These are phyloP conservation scores for Enteromius radiatus DNA, from an alignment of 2,797 vertebrate genomes.

Conservation along the genomic window DNA sequence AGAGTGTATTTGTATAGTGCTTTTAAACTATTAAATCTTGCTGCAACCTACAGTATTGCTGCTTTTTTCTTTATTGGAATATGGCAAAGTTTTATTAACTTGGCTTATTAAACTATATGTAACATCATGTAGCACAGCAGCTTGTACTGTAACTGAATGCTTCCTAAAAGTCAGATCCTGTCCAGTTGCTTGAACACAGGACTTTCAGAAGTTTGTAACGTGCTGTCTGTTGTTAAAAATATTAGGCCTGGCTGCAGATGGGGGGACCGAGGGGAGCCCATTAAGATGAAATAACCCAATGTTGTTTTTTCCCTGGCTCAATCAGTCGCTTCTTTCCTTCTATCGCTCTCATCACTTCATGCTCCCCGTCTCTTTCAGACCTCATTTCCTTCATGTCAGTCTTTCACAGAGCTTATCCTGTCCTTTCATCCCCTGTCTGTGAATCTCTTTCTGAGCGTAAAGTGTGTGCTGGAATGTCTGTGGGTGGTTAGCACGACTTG, in stretches of 20 bases:
- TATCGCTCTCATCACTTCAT: constrained; percentile 4
- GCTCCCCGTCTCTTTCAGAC: constrained; percentile 25
- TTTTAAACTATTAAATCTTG: background rate
- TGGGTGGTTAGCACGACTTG: constrained; percentile 8
- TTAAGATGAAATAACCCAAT: constrained; percentile 29
- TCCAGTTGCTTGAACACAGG: background rate
- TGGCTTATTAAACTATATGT: background rate
- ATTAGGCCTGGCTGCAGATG: background rate
- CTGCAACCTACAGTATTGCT: background rate
- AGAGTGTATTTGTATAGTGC: background rate
- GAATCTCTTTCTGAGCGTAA: constrained; percentile 2
- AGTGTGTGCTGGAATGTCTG: background rate
- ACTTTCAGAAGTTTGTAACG: background rate
- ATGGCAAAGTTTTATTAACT: background rate
- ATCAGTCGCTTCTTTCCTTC: constrained; percentile 14
- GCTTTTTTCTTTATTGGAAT: background rate
- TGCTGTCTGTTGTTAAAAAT: background rate
- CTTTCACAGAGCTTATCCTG: constrained; percentile 20
- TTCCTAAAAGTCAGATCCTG: background rate
- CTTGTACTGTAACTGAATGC: background rate
- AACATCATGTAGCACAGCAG: background rate
- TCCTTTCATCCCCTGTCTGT: constrained; percentile 9
- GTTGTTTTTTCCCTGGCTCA: background rate
- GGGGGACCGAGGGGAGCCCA: background rate
- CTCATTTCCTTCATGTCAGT: constrained; percentile 24